These are phyloP conservation scores for Stercorarius parasiticus DNA, from an alignment of 2,113 vertebrate species.

Conservation along the genomic window DNA sequence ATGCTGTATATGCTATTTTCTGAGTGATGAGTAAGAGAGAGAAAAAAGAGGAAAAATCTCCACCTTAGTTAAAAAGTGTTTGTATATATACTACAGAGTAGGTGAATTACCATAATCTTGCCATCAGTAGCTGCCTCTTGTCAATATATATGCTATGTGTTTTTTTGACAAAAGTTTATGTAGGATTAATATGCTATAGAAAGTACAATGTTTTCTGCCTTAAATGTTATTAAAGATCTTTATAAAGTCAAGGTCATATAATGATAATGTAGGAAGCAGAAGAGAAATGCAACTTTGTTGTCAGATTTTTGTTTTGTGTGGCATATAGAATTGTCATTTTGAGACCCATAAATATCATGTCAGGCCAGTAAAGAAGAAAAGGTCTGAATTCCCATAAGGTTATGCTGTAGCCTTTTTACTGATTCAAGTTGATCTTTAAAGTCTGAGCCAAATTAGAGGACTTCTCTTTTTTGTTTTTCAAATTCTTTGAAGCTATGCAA, in stretches of 20 bases:
- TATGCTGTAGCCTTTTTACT: background rate
- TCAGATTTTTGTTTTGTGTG: background rate
- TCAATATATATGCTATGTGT: rapidly evolving
- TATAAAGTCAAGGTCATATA: background rate
- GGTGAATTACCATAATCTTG: background rate
- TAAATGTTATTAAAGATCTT: background rate
- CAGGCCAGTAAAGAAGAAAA: background rate
- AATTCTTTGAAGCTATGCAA: background rate
- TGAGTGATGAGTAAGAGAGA: background rate
- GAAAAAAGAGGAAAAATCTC: background rate
- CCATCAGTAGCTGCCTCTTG: background rate
- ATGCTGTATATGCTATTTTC: background rate
- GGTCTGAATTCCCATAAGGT: background rate
- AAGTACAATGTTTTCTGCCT: background rate
- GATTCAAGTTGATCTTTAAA: background rate
- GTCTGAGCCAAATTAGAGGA: background rate
- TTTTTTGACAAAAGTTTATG: background rate
- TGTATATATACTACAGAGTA: background rate
- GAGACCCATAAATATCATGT: background rate
- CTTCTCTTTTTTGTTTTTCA: background rate
- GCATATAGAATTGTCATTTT: background rate
- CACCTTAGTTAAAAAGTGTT: background rate
- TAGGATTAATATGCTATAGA: background rate
- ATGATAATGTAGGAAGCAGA: background rate
- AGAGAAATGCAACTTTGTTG: background rate